Base-by-base conservation (phyloP, 2,888 invertebrate species). In the Disparrhopalites patrizii region DNA sequence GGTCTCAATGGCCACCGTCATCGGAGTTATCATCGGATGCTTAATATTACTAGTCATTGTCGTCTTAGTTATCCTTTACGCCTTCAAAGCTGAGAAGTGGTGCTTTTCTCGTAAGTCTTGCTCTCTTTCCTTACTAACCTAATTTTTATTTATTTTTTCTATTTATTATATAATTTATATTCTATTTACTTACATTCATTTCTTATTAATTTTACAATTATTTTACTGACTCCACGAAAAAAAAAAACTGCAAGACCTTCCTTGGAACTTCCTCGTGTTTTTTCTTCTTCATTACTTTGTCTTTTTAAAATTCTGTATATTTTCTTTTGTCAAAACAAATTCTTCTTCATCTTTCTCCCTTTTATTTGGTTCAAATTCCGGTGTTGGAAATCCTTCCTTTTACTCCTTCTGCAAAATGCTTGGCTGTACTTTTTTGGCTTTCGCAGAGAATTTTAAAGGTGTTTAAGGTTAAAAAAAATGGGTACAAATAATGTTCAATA, bases 91-190 rank as follows among this genome's bases (percentile, higher is more conserved):
- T 50, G 79, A 79, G 71, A 78, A 78, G 71, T 78, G 79, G 77
- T 79, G 79, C 75, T 79, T 79, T 75, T 77, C 77, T 73, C 78
- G 79, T 79, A 75, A 79, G 79, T 78, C 70, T 67, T 47, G 31
- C 7, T 68, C 7, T 28, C 20, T 55, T 52, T 43, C 43, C n/a
- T n/a, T 43, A 10, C 43, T 43, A 43, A 43, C 43, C 20, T 7
- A 38, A 13, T 38, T 31, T 57, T 57, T 54, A 23, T 33, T 20
- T 56, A 28, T 31, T 56, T 52, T 40, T 38, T 63, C 18, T 55
- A 28, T 56, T 55, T 13, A 40, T 25, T 36, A 40, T 20, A 27
- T n/a, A 36, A 54, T 33, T 18, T n/a, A 36, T 38, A 40, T 54
- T 23, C 20, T 36, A 10, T 38, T 38, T n/a, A 23, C 33, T 62